These are phyloP conservation scores for Scaptomyza parva DNA, from an alignment of 2,888 invertebrate genomes.

Conservation along the genomic window DNA sequence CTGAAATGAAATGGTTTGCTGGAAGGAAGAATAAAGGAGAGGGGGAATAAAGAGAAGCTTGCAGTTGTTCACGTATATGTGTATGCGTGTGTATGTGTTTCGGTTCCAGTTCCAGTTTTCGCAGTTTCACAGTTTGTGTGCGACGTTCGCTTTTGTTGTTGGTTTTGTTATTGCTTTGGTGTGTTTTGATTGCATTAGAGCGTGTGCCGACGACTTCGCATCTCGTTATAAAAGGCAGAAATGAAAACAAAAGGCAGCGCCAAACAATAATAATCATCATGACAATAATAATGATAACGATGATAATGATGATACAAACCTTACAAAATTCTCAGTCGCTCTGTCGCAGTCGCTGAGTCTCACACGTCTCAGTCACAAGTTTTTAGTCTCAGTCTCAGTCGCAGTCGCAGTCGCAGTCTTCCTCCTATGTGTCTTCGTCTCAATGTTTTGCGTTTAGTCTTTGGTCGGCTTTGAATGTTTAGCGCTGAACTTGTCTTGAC, in stretches of 20 bases:
- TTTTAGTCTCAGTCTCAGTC: too few relatives aligned
- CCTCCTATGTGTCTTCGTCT: slow-evolving; percentile 45
- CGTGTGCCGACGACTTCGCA: slow-evolving; percentile 74
- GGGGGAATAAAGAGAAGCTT: slow-evolving; percentile 12
- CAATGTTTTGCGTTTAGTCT: slow-evolving; percentile 53
- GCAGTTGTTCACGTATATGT: slow-evolving; percentile 12
- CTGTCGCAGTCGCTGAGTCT: slow-evolving; percentile 27
- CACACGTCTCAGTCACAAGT: slow-evolving; percentile 7
- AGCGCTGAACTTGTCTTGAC: slow-evolving; percentile 80
- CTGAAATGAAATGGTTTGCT: slow-evolving; percentile 14
- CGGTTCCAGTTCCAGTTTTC: slow-evolving; percentile 64
- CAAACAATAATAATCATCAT: slow-evolving; percentile 32
- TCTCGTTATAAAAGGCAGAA: slow-evolving; percentile 71
- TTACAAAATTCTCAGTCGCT: slow-evolving; percentile 70
- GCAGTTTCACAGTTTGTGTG: slow-evolving; percentile 58
- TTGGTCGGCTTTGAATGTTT: slow-evolving; percentile 78
- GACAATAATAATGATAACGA: slow-evolving; percentile 17
- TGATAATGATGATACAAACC: slow-evolving; percentile 73
- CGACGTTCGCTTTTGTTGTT: slow-evolving; percentile 55
- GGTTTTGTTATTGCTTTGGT: slow-evolving; percentile 27
- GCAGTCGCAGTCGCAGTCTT: slow-evolving; percentile 39
- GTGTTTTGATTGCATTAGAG: slow-evolving; percentile 77
- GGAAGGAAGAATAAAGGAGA: neutral
- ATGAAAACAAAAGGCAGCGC: slow-evolving; percentile 71
- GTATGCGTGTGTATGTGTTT: slow-evolving; percentile 18